Evolutionary conservation across 2,113 vertebrate species (phyloP).

Genomic region (Tetrao urogallus): DNA sequence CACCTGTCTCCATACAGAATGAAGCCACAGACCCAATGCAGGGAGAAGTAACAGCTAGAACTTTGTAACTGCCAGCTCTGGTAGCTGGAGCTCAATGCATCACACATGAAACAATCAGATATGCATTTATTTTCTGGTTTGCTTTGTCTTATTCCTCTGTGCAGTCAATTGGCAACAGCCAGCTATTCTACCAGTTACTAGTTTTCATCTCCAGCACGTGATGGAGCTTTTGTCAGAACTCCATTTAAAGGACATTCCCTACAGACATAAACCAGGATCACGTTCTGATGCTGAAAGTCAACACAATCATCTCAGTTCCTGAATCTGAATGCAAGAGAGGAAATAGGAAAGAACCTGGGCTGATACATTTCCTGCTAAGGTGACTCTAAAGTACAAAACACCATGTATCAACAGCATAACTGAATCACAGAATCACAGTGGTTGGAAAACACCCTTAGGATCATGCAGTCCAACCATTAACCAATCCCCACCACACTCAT

Average conservation of each 20-base stretch:
- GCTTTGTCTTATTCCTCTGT: constrained; percentile 3
- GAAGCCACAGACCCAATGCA: background rate
- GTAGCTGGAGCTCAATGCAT: background rate
- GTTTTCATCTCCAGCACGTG: background rate
- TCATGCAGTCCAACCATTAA: too few species aligned
- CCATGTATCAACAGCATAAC: background rate
- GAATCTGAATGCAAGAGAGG: background rate
- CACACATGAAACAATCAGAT: constrained; percentile 9
- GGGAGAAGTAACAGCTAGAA: background rate
- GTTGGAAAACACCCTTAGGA: too few species aligned
- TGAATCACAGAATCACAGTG: background rate
- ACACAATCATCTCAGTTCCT: background rate
- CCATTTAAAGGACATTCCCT: background rate
- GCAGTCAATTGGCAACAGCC: background rate
- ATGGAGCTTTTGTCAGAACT: background rate
- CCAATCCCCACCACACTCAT: too few species aligned
- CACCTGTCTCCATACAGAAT: background rate
- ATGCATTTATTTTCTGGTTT: constrained; percentile 31
- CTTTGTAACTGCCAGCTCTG: background rate
- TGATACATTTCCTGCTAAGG: background rate
- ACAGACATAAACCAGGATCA: background rate
- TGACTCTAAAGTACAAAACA: background rate
- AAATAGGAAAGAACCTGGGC: background rate
- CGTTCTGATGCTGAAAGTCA: background rate
- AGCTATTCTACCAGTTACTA: background rate